Evolutionary conservation across 2,113 vertebrate genomes (phyloP).

Genomic region (Hipposideros armiger): DNA sequence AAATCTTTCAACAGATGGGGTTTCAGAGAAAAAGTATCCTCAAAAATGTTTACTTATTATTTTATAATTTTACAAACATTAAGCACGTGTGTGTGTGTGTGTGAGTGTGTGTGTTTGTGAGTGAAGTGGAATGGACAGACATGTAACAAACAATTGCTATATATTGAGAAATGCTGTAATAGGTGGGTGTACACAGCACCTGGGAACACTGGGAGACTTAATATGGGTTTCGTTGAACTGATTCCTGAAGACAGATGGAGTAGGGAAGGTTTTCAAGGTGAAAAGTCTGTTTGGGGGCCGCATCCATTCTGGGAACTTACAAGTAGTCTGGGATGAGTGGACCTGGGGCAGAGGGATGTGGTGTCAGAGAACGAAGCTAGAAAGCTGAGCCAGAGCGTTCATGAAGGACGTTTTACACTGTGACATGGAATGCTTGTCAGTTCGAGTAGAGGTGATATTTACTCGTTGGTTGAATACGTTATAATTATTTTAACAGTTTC

Average conservation of each 20-base stretch:
- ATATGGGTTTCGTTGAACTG: not conserved
- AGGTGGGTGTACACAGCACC: not conserved
- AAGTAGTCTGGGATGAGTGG: not conserved
- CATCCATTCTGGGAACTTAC: not conserved
- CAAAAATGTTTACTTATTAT: not conserved
- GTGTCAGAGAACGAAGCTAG: not conserved
- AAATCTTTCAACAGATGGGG: not conserved
- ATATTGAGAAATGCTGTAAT: not conserved
- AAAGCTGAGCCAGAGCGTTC: not conserved
- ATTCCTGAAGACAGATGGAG: slow-evolving; percentile 8
- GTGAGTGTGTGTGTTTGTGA: not conserved
- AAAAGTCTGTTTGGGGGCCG: not conserved
- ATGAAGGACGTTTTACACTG: not conserved
- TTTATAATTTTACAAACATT: not conserved
- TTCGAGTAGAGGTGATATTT: not conserved
- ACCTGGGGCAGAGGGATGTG: not conserved
- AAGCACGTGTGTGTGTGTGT: not conserved
- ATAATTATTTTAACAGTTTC: slow-evolving; percentile 26
- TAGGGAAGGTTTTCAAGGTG: not conserved
- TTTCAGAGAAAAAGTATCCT: slow-evolving; percentile 1
- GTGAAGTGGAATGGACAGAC: too few species aligned
- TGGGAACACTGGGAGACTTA: not conserved
- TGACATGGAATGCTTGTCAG: not conserved
- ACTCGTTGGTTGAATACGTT: not conserved
- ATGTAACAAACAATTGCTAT: not conserved